These are phyloP conservation scores for Lacerta agilis DNA, from an alignment of 2,797 vertebrate species.

Conservation along the genomic window DNA sequence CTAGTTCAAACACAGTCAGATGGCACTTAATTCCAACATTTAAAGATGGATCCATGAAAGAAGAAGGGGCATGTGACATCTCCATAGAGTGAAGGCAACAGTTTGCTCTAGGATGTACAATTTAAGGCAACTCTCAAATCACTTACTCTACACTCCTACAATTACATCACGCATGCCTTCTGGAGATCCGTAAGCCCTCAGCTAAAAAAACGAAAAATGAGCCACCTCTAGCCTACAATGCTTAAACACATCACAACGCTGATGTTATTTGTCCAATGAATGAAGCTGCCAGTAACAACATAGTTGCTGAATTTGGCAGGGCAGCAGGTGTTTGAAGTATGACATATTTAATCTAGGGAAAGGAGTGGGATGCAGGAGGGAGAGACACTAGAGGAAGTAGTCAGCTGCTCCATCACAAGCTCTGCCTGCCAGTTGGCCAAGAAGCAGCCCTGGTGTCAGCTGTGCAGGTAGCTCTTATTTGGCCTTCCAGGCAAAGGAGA, in stretches of 20 bases:
- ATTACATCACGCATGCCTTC: background rate
- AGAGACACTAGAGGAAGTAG: conserved; percentile 68
- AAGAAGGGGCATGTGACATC: background rate
- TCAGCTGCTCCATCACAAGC: conserved; percentile 73
- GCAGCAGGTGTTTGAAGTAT: conserved; percentile 74
- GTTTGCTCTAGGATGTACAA: conserved; percentile 28
- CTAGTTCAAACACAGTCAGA: conserved; percentile 42
- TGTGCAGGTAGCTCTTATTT: conserved; percentile 76
- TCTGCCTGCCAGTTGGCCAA: conserved; percentile 73
- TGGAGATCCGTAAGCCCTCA: conserved; percentile 33
- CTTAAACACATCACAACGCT: conserved; percentile 38
- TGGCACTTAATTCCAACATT: conserved; percentile 35
- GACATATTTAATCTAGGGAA: conserved; percentile 72
- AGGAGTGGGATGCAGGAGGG: conserved; percentile 51
- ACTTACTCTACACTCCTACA: background rate
- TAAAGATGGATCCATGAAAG: background rate
- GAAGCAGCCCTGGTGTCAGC: conserved; percentile 76
- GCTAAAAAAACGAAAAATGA: conserved; percentile 18
- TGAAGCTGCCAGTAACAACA: conserved; percentile 63
- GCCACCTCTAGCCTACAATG: background rate
- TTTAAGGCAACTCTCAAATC: background rate
- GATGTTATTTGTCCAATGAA: conserved; percentile 41
- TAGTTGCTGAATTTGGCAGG: conserved; percentile 63
- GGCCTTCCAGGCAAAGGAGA: conserved; percentile 74
- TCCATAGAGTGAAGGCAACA: conserved; percentile 13